A percentile compares a stretch with the other conserved stretches of the same genome.
phyloP scores from a whole-genome alignment of 2,797 vertebrate species.

The Botia almorhae region DNA sequence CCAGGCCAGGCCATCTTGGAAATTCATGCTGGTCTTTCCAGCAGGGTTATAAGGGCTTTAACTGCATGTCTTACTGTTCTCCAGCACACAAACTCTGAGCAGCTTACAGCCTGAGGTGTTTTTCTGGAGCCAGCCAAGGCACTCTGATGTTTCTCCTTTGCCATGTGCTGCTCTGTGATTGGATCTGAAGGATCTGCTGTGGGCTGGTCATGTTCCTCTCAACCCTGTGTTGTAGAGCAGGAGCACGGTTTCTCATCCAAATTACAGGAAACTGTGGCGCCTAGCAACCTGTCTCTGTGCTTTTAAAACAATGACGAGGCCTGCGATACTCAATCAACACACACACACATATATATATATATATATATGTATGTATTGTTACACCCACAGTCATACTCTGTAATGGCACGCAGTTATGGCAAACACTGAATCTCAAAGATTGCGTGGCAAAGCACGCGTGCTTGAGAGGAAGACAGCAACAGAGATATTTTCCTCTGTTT shows the following conservation, averaged over 20 bases:
- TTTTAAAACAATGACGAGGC: conserved; percentile 52
- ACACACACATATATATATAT: too few relatives aligned
- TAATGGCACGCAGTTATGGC: not conserved
- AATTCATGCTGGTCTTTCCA: not conserved
- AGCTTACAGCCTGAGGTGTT: conserved; percentile 26
- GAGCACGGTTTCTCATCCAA: conserved; percentile 53
- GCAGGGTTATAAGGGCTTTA: conserved; percentile 12
- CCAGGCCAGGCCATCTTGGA: not conserved
- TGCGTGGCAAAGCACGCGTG: not conserved
- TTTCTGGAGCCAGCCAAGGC: conserved; percentile 32
- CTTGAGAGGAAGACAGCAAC: not conserved
- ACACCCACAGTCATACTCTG: conserved; percentile 28
- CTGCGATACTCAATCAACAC: conserved; percentile 26
- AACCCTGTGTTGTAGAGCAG: conserved; percentile 12
- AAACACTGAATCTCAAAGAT: not conserved
- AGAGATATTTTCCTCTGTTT: conserved; percentile 5
- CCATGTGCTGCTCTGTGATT: conserved; percentile 24
- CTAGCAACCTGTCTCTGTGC: conserved; percentile 56
- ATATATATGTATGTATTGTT: not conserved
- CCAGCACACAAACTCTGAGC: not conserved
- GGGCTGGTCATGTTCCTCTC: conserved; percentile 37
- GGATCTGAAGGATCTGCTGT: conserved; percentile 33
- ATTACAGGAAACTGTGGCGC: conserved; percentile 63
- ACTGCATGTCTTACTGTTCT: not conserved
- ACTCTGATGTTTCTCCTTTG: conserved; percentile 25